Percentiles rank a stretch among this genome's conserved stretches.
Evolutionary conservation across 2,797 vertebrate genomes (phyloP).

Genomic region (Fistularia tabacaria): DNA sequence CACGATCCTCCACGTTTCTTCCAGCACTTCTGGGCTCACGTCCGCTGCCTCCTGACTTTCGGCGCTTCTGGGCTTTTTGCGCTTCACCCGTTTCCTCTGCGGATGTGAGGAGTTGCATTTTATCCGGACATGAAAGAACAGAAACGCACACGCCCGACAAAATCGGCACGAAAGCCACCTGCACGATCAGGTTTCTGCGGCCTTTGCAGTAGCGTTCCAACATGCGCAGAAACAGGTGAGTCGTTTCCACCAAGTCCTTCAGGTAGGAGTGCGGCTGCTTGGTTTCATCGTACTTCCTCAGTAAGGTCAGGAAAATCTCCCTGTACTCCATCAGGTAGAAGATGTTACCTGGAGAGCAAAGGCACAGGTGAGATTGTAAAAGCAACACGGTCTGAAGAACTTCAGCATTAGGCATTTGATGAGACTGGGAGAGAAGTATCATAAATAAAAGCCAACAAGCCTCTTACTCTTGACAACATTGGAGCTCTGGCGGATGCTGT

Average conservation of each 20-base stretch:
- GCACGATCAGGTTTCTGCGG: slow-evolving; percentile 82
- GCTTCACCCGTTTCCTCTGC: slow-evolving; percentile 83
- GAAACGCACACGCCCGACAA: not conserved
- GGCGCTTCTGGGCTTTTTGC: slow-evolving; percentile 55
- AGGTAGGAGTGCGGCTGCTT: slow-evolving; percentile 88
- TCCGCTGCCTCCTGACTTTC: slow-evolving; percentile 22
- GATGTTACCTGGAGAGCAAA: slow-evolving; percentile 82
- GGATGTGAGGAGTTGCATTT: not conserved
- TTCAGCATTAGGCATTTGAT: too few relatives aligned
- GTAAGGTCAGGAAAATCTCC: slow-evolving; percentile 89
- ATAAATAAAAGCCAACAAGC: not conserved
- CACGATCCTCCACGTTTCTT: slow-evolving; percentile 78
- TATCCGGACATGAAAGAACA: accelerated
- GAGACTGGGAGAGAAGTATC: not conserved
- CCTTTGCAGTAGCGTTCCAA: slow-evolving; percentile 89
- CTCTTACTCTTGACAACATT: slow-evolving; percentile 90
- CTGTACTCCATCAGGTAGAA: slow-evolving; percentile 98
- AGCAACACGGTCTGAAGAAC: too few relatives aligned
- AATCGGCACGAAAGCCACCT: slow-evolving; percentile 67
- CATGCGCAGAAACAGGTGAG: slow-evolving; percentile 93
- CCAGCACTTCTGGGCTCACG: slow-evolving; percentile 68
- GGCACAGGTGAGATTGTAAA: slow-evolving; percentile 1
- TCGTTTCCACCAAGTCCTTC: slow-evolving; percentile 89
- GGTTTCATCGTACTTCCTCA: slow-evolving; percentile 90
- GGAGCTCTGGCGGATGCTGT: slow-evolving; percentile 84